Conservation (phyloP, 2,113 vertebrate species). For the Eretmochelys imbricata region DNA sequence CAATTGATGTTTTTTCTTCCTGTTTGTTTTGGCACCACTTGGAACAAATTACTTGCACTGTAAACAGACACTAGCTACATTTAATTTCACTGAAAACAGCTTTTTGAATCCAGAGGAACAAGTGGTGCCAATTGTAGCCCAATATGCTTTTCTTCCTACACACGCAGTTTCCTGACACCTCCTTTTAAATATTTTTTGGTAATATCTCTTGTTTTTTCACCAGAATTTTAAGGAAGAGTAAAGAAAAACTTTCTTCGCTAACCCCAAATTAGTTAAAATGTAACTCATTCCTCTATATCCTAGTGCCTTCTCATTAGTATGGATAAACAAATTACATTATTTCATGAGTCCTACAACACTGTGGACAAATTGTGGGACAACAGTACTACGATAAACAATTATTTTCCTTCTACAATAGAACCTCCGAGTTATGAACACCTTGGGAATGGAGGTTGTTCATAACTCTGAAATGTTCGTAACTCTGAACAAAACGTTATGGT, state of each 20-base stretch:
- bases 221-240: neutral
- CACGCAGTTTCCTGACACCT: neutral
- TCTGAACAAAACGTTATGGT: too few relatives aligned
- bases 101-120: neutral
- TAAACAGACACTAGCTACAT: neutral
- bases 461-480: too few relatives aligned
- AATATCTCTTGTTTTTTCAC: neutral
- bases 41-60: too few relatives aligned
- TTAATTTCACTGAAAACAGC: neutral
- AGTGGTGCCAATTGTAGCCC: neutral
- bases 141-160: neutral
- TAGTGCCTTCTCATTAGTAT: neutral
- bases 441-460: too few relatives aligned
- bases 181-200: neutral
- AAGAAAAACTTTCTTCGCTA: neutral
- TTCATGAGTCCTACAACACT: neutral
- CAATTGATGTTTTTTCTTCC: too few relatives aligned
- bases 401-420: neutral
- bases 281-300: neutral
- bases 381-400: neutral
- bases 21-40: too few relatives aligned
- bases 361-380: neutral
- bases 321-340: neutral
- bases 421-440: too few relatives aligned
- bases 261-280: neutral